Base-by-base conservation (phyloP, 2,113 vertebrate species). In the Fregetta grallaria region DNA sequence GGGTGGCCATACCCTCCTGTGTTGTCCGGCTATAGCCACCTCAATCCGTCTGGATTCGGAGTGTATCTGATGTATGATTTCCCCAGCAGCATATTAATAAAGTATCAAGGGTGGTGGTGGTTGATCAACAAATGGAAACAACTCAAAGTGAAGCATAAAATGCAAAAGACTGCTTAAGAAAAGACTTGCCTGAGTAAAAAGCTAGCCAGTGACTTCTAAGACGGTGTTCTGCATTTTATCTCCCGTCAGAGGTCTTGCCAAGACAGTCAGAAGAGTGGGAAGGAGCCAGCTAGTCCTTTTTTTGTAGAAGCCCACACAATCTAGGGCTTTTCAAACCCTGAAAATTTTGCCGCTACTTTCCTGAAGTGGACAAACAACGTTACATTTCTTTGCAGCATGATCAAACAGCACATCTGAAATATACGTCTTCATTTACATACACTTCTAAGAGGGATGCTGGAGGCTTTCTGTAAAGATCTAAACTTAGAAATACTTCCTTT, bases 351-450 rank as follows among this genome's bases (percentile, higher is more conserved):
- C 0, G 0, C 7, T 63, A 6, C 27, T 72, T 96, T 65, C 36
- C 52, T 56, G 40, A 81, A 78, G 38, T 50, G 44, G 8, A 22
- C 0, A 0, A 65, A 59, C 0, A 1, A 73, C 1, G 0, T 55
- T 89, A 13, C 50, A 42, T 76, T 94, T 91, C 56, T 74, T 63
- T 56, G 42, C 50, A 59, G 13, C 1, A 0, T 61, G 47, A 52
- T 38, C 30, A 61, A 62, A 75, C 7, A 75, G 8, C 26, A 40
- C 45, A 38, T 36, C 47, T 12, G 13, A 95, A 92, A 84, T 47
- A 83, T 0, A 2, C 7, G 23, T 56, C 61, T 71, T 87, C 13
- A 44, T 71, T 84, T 84, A 14, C 71, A 32, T 73, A 17, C 4
- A 38, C 26, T 73, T 86, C 61, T 70, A 75, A 72, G 70, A 81